A percentile compares a stretch with the other conserved stretches of the same genome.
phyloP scores from a whole-genome alignment of 1,140 invertebrate genomes.

The Dendrolimus punctatus region DNA sequence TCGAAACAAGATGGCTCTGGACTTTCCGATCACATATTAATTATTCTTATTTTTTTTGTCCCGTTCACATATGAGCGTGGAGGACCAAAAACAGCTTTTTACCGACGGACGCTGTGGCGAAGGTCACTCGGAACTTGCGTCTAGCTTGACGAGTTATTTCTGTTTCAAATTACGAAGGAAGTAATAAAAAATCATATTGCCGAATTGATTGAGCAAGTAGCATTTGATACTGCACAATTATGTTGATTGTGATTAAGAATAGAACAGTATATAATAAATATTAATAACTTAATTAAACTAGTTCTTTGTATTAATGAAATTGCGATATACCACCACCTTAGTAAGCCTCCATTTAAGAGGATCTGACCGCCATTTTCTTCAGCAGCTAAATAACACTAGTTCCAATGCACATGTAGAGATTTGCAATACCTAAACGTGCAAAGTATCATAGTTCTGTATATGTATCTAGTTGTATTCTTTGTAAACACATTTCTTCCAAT shows the following conservation, averaged over 20 bases:
- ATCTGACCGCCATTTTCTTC: no score
- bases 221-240: conserved; percentile 11
- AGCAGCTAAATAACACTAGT: no score
- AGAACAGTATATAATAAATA: neutral
- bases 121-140: conserved; percentile 49
- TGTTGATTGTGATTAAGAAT: neutral
- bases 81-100: conserved; percentile 45
- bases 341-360: no score
- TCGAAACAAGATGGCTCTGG: conserved; percentile 61
- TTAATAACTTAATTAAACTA: no score
- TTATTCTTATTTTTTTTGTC: conserved; percentile 32
- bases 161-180: conserved; percentile 30
- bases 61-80: conserved; percentile 22
- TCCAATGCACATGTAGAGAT: no score
- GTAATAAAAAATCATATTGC: conserved; percentile 24
- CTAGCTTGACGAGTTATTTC: conserved; percentile 31
- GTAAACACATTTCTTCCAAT: no score
- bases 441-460: no score
- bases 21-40: conserved; percentile 54
- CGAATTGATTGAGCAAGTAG: conserved; percentile 18
- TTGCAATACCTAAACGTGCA: no score
- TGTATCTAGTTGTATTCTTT: no score
- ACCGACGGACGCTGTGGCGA: conserved; percentile 37
- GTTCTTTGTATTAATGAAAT: no score
- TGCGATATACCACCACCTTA: no score